phyloP scores from a whole-genome alignment of 2,797 vertebrate genomes.

The Oreochromis mossambicus region DNA sequence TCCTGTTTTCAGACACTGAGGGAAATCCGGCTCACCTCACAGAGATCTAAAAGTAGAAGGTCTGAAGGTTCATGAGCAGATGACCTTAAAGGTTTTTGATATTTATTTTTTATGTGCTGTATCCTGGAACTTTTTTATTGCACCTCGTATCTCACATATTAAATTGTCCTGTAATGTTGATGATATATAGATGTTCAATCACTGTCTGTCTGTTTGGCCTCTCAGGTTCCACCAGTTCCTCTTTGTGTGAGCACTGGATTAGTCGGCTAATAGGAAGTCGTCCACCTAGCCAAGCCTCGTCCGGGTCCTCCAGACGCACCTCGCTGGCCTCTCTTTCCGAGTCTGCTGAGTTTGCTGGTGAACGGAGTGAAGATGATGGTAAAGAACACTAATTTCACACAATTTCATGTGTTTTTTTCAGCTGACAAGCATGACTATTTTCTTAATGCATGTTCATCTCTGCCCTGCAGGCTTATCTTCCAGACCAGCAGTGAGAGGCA shows the following conservation, averaged over 20 bases:
- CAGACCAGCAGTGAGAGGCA: slow-evolving; percentile 88
- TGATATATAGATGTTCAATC: neutral
- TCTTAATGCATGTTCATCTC: neutral
- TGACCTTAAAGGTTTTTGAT: neutral
- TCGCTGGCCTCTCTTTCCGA: slow-evolving; percentile 93
- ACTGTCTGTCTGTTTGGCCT: neutral
- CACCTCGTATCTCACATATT: neutral
- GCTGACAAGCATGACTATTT: neutral
- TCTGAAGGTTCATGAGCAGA: neutral
- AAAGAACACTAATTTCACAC: slow-evolving; percentile 7
- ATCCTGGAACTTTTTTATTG: neutral
- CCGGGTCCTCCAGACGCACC: slow-evolving; percentile 92
- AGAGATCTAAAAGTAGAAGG: neutral
- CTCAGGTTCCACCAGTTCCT: slow-evolving; percentile 95
- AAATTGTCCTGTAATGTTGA: neutral
- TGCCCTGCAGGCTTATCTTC: slow-evolving; percentile 82
- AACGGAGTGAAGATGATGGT: slow-evolving; percentile 97
- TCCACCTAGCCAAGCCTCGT: slow-evolving; percentile 91
- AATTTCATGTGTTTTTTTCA: neutral
- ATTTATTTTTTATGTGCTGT: neutral
- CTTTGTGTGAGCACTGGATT: slow-evolving; percentile 97
- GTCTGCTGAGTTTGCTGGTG: slow-evolving; percentile 90
- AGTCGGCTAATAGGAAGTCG: slow-evolving; percentile 93
- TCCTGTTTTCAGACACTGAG: neutral
- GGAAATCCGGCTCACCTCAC: neutral